Conservation (phyloP, 1,140 invertebrate species). For the Hirudo medicinalis region DNA sequence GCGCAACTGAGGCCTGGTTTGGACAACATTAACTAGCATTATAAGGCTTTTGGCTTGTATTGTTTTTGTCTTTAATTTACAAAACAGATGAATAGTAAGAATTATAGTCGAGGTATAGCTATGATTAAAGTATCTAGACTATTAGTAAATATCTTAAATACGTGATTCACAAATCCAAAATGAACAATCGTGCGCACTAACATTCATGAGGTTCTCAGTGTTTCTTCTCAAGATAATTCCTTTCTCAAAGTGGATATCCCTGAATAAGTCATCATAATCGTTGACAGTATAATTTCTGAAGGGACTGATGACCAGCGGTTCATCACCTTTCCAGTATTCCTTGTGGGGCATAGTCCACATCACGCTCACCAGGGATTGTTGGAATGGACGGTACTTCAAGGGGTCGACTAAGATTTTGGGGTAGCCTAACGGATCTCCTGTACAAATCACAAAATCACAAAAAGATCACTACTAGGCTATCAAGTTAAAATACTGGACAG, state of each 20-base stretch:
- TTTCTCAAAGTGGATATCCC: slow-evolving; percentile 57
- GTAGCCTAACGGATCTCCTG: slow-evolving; percentile 20
- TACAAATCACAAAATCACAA: neutral
- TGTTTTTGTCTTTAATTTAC: too few species aligned
- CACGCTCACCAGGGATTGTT: slow-evolving; percentile 57
- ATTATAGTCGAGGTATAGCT: too few species aligned
- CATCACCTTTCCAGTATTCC: slow-evolving; percentile 71
- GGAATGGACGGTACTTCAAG: slow-evolving; percentile 58
- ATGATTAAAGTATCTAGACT: too few species aligned
- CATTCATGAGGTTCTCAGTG: slow-evolving; percentile 53
- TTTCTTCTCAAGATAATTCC: slow-evolving; percentile 85
- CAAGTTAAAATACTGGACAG: too few species aligned
- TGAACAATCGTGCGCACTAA: neutral
- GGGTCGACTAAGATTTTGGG: slow-evolving; percentile 79
- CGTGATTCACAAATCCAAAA: too few species aligned
- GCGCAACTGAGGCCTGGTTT: too few species aligned
- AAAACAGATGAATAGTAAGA: too few species aligned
- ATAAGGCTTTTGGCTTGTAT: too few species aligned
- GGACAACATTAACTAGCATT: too few species aligned
- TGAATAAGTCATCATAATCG: slow-evolving; percentile 71
- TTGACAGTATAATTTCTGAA: slow-evolving; percentile 70
- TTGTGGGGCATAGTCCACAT: slow-evolving; percentile 84
- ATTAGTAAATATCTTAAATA: too few species aligned
- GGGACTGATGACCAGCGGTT: slow-evolving; percentile 63
- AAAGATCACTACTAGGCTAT: too few species aligned